Conservation (phyloP, 2,797 vertebrate genomes). For the Triplophysa yarkandensis region DNA sequence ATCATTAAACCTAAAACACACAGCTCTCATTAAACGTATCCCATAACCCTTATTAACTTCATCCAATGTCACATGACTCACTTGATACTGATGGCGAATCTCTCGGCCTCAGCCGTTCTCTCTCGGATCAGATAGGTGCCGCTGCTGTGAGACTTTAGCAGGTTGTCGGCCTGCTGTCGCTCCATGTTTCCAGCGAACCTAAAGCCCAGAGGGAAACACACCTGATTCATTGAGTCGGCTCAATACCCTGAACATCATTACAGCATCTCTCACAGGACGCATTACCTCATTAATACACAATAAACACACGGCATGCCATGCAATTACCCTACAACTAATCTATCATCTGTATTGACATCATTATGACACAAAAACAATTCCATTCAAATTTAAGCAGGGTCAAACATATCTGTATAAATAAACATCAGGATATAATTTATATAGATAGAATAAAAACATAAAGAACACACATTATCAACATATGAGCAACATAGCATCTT, state of each 20-base stretch:
- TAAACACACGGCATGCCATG: slow-evolving; percentile 24
- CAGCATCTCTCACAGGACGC: slow-evolving; percentile 21
- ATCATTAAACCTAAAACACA: slow-evolving; percentile 87
- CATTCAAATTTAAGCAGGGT: slow-evolving; percentile 29
- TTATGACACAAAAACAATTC: slow-evolving; percentile 17
- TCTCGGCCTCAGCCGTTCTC: slow-evolving; percentile 91
- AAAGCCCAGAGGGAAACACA: slow-evolving; percentile 32
- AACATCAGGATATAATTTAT: no score
- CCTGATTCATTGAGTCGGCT: slow-evolving; percentile 25
- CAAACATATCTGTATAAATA: slow-evolving; percentile 23
- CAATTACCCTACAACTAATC: slow-evolving; percentile 38
- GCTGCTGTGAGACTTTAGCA: slow-evolving; percentile 89
- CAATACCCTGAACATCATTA: slow-evolving; percentile 38
- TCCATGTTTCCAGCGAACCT: slow-evolving; percentile 99
- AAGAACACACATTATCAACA: no score
- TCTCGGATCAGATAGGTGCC: slow-evolving; percentile 97
- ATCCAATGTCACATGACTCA: slow-evolving; percentile 66
- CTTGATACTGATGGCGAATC: slow-evolving; percentile 98
- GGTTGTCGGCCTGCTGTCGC: slow-evolving; percentile 93
- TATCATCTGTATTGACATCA: slow-evolving; percentile 45
- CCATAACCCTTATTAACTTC: background rate
- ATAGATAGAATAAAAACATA: no score
- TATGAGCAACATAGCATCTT: background rate
- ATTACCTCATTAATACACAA: slow-evolving; percentile 43
- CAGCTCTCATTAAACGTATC: background rate